Evolutionary conservation across 1,140 invertebrate genomes (phyloP).

Genomic region (Coboldia fuscipes): DNA sequence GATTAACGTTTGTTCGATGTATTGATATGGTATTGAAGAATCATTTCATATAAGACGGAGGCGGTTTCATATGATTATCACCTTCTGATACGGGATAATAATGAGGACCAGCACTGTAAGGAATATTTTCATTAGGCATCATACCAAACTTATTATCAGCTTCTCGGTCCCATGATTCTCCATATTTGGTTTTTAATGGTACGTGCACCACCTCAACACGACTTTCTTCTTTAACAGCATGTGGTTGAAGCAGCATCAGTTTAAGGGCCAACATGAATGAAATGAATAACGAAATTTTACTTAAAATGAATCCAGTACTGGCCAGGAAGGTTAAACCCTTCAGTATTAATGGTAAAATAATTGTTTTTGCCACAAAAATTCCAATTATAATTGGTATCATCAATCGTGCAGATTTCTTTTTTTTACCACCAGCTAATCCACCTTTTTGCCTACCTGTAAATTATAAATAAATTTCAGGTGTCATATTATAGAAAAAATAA

Average conservation of each 20-base stretch:
- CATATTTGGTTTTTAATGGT: slow-evolving; percentile 4
- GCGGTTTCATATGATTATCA: too few relatives aligned
- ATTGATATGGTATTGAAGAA: too few relatives aligned
- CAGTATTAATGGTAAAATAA: slow-evolving; percentile 35
- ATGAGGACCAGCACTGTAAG: too few relatives aligned
- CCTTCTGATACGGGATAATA: too few relatives aligned
- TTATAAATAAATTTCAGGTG: too few relatives aligned
- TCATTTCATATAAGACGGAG: too few relatives aligned
- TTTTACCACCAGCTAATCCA: too few relatives aligned
- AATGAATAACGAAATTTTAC: slow-evolving; percentile 25
- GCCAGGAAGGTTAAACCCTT: slow-evolving; percentile 37
- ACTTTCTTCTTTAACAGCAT: background rate
- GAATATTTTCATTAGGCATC: background rate
- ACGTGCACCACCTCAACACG: slow-evolving; percentile 12
- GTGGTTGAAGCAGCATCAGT: slow-evolving; percentile 8
- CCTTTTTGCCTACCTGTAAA: slow-evolving; percentile 12
- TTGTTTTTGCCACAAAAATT: slow-evolving; percentile 32
- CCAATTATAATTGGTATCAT: slow-evolving; percentile 31
- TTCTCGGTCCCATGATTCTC: slow-evolving; percentile 2
- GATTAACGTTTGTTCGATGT: too few relatives aligned
- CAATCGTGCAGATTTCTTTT: slow-evolving; percentile 13
- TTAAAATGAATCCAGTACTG: slow-evolving; percentile 31
- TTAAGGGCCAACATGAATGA: slow-evolving; percentile 22
- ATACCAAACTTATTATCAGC: slow-evolving; percentile 7
- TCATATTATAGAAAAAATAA: too few relatives aligned